Percentiles rank a stretch among this genome's conserved stretches.
Conservation (phyloP, 92 coral and sea anemone species). For the Pocillopora grandis region DNA sequence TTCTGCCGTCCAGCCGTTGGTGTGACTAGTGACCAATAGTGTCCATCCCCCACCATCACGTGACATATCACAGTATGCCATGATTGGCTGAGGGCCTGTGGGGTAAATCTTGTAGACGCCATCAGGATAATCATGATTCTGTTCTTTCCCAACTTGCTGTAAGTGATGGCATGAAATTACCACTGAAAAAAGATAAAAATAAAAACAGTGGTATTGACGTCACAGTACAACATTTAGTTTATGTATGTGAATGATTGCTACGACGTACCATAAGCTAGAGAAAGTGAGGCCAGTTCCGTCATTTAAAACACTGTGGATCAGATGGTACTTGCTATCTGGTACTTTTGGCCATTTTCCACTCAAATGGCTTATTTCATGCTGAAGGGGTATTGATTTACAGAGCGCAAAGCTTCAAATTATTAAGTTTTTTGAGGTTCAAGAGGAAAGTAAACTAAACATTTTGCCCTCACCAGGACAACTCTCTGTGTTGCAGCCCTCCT, state of each 20-base stretch:
- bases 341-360: too few species aligned
- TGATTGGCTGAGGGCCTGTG: conserved; percentile 48
- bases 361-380: too few species aligned
- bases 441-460: not conserved
- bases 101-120: conserved; percentile 77
- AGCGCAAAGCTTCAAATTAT: too few species aligned
- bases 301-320: too few species aligned
- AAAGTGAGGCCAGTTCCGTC: too few species aligned
- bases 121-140: conserved; percentile 49
- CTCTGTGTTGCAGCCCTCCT: conserved; percentile 51
- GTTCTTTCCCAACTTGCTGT: conserved; percentile 35
- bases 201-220: not conserved
- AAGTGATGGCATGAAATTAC: conserved; percentile 67
- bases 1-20: conserved; percentile 64
- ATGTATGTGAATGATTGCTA: too few species aligned
- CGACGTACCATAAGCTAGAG: too few species aligned
- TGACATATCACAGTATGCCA: conserved; percentile 81
- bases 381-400: too few species aligned
- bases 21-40: conserved; percentile 77
- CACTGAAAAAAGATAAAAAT: conserved; percentile 27
- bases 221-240: too few species aligned
- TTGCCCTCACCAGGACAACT: not conserved
- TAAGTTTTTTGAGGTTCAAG: too few species aligned
- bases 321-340: too few species aligned
- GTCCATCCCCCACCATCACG: conserved; percentile 95